These are phyloP conservation scores for Paracanthobrama guichenoti DNA, from an alignment of 2,113 vertebrate genomes.

Conservation along the genomic window DNA sequence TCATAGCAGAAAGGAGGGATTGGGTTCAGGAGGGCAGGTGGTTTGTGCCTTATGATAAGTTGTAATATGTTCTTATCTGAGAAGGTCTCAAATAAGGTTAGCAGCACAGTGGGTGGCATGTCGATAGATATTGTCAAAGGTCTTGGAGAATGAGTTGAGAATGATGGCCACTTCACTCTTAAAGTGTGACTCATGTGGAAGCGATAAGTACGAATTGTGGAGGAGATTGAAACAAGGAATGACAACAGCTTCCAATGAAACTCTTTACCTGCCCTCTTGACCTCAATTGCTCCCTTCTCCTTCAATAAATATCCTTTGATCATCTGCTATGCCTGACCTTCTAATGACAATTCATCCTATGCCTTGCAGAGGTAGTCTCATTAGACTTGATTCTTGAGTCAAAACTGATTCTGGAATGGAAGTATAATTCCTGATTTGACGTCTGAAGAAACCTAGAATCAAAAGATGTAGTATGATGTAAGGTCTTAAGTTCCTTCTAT, in stretches of 20 bases:
- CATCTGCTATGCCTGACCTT: neutral
- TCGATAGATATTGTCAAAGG: neutral
- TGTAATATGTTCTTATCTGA: neutral
- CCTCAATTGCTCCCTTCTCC: neutral
- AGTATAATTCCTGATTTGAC: neutral
- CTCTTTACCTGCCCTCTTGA: neutral
- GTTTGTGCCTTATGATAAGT: neutral
- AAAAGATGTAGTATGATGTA: neutral
- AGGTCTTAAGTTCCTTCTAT: too few species aligned
- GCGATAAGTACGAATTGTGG: neutral
- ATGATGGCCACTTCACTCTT: neutral
- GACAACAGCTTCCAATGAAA: neutral
- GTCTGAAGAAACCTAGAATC: neutral
- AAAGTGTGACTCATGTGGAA: neutral
- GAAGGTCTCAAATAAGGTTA: slow-evolving; percentile 1
- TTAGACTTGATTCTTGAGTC: neutral
- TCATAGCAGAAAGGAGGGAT: neutral
- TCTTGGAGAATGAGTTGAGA: neutral
- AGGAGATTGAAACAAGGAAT: neutral
- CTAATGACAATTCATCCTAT: neutral
- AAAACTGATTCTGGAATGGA: neutral
- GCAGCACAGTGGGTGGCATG: neutral
- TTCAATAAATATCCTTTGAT: neutral
- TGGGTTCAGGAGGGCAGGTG: neutral
- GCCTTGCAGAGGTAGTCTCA: neutral